Conservation (phyloP, 2,113 vertebrate species). For the Pogona vitticeps region DNA sequence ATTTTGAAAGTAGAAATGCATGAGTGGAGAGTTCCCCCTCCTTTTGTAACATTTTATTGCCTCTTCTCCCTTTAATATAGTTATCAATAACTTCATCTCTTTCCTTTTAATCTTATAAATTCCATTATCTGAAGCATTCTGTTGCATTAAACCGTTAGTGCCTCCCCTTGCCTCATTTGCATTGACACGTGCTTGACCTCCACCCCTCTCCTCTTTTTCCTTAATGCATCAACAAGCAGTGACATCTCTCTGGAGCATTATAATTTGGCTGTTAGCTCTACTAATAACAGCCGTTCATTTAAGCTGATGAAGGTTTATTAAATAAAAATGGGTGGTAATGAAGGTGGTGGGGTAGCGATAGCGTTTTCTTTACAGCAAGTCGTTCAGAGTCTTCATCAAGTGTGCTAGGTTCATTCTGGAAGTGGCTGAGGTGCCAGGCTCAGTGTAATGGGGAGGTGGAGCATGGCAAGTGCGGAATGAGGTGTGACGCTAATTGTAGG, state of each 20-base stretch:
- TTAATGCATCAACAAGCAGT: constrained; percentile 67
- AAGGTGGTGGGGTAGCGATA: constrained; percentile 49
- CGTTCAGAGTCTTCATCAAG: neutral
- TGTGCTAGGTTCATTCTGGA: neutral
- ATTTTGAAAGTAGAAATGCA: constrained; percentile 31
- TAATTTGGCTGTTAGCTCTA: constrained; percentile 75
- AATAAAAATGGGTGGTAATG: constrained; percentile 70
- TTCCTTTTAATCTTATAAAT: constrained; percentile 65
- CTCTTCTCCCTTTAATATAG: neutral
- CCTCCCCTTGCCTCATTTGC: constrained; percentile 79
- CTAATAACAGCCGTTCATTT: constrained; percentile 78
- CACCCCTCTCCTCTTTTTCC: constrained; percentile 49
- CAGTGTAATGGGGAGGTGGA: neutral
- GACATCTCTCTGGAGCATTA: constrained; percentile 72
- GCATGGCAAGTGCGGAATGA: neutral
- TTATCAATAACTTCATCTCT: constrained; percentile 64
- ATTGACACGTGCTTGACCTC: constrained; percentile 81
- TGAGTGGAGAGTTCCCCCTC: neutral
- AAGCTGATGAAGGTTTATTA: constrained; percentile 77
- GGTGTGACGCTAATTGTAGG: neutral
- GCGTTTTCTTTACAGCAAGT: constrained; percentile 21
- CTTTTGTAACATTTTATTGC: constrained; percentile 27
- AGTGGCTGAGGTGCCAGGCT: neutral
- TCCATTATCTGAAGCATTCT: constrained; percentile 65
- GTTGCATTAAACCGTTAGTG: constrained; percentile 56